Conservation (phyloP, 2,888 invertebrate species). For the Gerosis bhagava region DNA sequence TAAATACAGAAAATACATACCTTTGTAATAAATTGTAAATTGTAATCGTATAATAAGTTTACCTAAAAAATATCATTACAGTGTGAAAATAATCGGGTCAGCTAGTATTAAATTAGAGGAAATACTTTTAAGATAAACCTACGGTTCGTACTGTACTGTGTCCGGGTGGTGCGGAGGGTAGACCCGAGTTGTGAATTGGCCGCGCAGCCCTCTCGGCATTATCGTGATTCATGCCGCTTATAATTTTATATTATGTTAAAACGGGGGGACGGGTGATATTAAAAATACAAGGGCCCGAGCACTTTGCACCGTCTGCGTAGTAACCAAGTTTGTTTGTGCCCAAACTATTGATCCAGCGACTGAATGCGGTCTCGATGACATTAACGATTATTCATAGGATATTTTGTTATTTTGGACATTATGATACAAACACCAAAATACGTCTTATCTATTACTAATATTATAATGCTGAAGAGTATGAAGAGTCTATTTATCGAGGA, state of each 20-base stretch:
- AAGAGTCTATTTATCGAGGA: too few species aligned
- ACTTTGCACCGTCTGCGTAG: conserved; percentile 69
- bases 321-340: conserved; percentile 72
- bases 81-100: too few species aligned
- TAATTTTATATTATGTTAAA: conserved; percentile 82
- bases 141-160: conserved; percentile 23
- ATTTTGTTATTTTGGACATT: too few species aligned
- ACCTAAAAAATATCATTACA: neutral
- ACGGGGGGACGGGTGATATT: conserved; percentile 69
- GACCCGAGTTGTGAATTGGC: conserved; percentile 76
- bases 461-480: too few species aligned
- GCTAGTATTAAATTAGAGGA: too few species aligned
- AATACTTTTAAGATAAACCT: conserved; percentile 9
- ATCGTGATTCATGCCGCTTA: conserved; percentile 81
- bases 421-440: too few species aligned
- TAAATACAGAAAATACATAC: too few species aligned
- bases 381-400: conserved; percentile 7
- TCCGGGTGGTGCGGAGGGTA: conserved; percentile 37
- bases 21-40: too few species aligned
- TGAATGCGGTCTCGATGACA: conserved; percentile 6
- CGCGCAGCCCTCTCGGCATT: conserved; percentile 72
- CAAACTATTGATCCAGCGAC: conserved; percentile 66
- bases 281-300: conserved; percentile 75
- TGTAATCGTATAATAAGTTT: too few species aligned
- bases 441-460: too few species aligned